A percentile compares a stretch with the other conserved stretches of the same genome.
Evolutionary conservation across 2,113 vertebrate species (phyloP).

Genomic region (Cyprinodon brontotheroides): DNA sequence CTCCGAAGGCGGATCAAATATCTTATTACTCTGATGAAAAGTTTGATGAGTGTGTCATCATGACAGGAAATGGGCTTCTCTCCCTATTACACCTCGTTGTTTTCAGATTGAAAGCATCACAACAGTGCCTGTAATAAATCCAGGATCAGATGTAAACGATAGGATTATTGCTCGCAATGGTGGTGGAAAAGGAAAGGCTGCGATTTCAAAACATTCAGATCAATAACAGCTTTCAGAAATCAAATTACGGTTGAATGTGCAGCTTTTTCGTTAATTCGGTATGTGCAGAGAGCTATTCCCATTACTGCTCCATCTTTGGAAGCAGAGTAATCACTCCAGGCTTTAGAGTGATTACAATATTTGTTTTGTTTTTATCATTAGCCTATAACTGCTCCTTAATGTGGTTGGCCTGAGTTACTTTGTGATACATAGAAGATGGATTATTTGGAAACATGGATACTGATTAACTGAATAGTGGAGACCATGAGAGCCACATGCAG

Average conservation of each 20-base stretch:
- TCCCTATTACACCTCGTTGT: constrained; percentile 30
- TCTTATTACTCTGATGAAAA: constrained; percentile 57
- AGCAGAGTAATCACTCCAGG: constrained; percentile 30
- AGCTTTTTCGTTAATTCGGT: constrained; percentile 79
- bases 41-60: constrained; percentile 39
- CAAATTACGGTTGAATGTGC: constrained; percentile 65
- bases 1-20: constrained; percentile 46
- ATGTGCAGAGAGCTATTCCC: constrained; percentile 60
- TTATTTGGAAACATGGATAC: constrained; percentile 36
- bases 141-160: constrained; percentile 15
- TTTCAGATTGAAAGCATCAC: constrained; percentile 34
- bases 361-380: constrained; percentile 36
- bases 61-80: constrained; percentile 61
- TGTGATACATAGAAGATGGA: constrained; percentile 25
- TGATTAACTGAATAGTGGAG: constrained; percentile 30
- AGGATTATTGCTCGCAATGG: constrained; percentile 26
- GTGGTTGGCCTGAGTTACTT: neutral
- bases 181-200: constrained; percentile 40
- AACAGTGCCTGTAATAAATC: constrained; percentile 20
- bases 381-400: constrained; percentile 21
- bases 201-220: constrained; percentile 72
- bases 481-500: constrained; percentile 1
- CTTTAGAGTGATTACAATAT: constrained; percentile 46
- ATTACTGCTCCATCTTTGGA: constrained; percentile 50
- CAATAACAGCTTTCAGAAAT: constrained; percentile 73